Percentiles rank a stretch among this genome's conserved stretches.
Conservation (phyloP, 1,140 invertebrate species). For the Tenebrio molitor region DNA sequence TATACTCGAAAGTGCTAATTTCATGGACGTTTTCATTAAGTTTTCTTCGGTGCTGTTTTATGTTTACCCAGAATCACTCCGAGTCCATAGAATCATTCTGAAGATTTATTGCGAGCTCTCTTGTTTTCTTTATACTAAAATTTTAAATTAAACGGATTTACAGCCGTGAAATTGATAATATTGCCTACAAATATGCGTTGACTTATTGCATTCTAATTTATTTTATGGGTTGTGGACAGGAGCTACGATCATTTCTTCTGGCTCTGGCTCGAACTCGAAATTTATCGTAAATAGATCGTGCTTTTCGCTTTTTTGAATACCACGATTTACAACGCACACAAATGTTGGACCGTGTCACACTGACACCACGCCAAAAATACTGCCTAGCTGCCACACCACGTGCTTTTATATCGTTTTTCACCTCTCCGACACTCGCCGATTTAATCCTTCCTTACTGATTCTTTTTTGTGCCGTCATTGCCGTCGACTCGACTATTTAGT, state of each 20-base stretch:
- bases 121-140: constrained; percentile 6
- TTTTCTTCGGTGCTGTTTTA: constrained; percentile 3
- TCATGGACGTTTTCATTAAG: constrained; percentile 3
- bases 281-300: constrained; percentile 4
- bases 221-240: background rate
- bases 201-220: background rate
- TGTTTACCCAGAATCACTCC: constrained; percentile 7
- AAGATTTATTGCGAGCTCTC: background rate
- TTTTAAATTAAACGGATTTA: constrained; percentile 25
- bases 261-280: too few relatives aligned
- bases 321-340: constrained; percentile 54
- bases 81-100: background rate
- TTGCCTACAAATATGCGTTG: constrained; percentile 2
- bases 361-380: constrained; percentile 56
- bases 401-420: too few relatives aligned
- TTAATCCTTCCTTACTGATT: too few relatives aligned
- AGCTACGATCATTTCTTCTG: too few relatives aligned
- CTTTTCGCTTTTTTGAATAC: constrained; percentile 48
- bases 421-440: too few relatives aligned
- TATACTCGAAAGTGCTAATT: constrained; percentile 9
- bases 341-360: constrained; percentile 54
- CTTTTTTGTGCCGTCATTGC: too few relatives aligned
- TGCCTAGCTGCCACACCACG: too few relatives aligned
- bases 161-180: constrained; percentile 14
- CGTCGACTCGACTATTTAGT: too few relatives aligned